Conservation (phyloP, 2,797 vertebrate species). For the Characodon lateralis region DNA sequence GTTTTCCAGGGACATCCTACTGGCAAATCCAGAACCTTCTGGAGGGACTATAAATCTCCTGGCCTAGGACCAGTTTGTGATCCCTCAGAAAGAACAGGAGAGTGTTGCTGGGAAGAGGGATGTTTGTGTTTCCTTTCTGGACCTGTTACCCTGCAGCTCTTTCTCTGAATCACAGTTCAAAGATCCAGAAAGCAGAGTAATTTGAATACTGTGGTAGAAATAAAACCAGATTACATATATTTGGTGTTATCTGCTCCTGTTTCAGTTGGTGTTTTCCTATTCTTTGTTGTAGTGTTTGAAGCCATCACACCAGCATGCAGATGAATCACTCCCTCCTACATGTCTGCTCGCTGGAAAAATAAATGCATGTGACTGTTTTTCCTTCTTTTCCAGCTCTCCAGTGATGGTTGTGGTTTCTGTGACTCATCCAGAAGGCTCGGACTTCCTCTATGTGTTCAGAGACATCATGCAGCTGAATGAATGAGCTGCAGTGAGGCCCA, state of each 20-base stretch:
- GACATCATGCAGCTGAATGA: constrained; percentile 1
- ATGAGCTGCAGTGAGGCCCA: background rate
- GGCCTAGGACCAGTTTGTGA: too few species aligned
- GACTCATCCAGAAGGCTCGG: constrained; percentile 33
- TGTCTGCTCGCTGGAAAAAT: constrained; percentile 21
- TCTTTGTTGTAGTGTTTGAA: background rate
- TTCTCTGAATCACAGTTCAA: background rate
- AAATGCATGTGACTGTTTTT: background rate
- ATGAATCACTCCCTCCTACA: constrained; percentile 17
- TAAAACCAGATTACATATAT: background rate
- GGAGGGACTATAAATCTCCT: too few species aligned
- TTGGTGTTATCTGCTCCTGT: background rate
- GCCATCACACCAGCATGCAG: background rate
- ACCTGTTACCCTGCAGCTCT: background rate
- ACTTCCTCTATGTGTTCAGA: background rate
- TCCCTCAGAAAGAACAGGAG: too few species aligned
- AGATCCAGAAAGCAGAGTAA: background rate
- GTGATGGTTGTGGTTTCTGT: constrained; percentile 8
- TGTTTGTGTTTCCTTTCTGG: too few species aligned
- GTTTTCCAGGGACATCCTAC: too few species aligned
- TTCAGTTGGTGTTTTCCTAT: background rate
- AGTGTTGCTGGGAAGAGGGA: too few species aligned
- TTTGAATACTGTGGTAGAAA: background rate
- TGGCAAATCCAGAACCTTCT: too few species aligned
- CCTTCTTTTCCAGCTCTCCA: background rate